These are phyloP conservation scores for Trachemys scripta DNA, from an alignment of 2,113 vertebrate species.

Conservation along the genomic window DNA sequence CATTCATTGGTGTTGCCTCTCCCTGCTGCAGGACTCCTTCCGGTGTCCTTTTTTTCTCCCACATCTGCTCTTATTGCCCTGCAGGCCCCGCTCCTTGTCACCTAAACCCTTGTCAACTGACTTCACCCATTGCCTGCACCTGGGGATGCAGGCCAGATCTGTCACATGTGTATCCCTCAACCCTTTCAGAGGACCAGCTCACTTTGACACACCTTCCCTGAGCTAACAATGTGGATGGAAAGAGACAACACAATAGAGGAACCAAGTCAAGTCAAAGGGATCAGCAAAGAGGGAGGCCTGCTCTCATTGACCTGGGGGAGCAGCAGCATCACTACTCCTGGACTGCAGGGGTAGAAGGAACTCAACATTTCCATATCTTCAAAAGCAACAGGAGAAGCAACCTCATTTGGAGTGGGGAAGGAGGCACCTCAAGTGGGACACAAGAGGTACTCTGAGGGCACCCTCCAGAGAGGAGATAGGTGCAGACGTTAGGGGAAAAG, in stretches of 20 bases:
- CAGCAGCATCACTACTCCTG: neutral
- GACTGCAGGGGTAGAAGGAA: neutral
- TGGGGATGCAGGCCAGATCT: neutral
- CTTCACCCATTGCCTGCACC: neutral
- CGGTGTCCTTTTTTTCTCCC: neutral
- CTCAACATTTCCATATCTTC: neutral
- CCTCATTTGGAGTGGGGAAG: neutral
- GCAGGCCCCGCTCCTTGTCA: neutral
- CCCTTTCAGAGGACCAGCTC: neutral
- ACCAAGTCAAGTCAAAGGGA: neutral
- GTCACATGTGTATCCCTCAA: neutral
- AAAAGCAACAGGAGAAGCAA: neutral
- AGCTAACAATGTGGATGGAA: neutral
- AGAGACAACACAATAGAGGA: neutral
- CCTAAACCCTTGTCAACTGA: neutral
- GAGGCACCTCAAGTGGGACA: neutral
- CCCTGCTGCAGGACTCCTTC: neutral
- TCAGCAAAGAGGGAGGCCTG: neutral
- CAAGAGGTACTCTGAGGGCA: neutral
- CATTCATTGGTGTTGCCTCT: neutral
- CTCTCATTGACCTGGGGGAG: neutral
- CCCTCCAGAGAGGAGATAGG: neutral
- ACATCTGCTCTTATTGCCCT: neutral
- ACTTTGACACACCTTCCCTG: neutral
- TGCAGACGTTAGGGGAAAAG: accelerated